These are phyloP conservation scores for Dryocosmus kuriphilus DNA, from an alignment of 2,888 invertebrate genomes.

Conservation along the genomic window DNA sequence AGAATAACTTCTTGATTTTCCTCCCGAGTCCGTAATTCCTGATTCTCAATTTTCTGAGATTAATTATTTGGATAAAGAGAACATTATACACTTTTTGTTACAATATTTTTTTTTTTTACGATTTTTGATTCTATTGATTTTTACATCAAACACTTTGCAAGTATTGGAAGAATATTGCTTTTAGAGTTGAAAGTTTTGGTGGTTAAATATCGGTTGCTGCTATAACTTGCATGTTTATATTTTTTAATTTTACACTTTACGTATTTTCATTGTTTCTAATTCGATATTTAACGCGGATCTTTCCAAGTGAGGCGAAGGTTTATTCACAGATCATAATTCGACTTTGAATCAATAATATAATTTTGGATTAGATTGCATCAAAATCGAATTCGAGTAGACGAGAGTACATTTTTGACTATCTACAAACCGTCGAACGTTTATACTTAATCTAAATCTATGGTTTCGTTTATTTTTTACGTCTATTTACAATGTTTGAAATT, in stretches of 20 bases:
- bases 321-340: slow-evolving; percentile 12
- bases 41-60: neutral
- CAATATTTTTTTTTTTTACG: slow-evolving; percentile 3
- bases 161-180: slow-evolving; percentile 18
- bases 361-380: neutral
- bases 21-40: neutral
- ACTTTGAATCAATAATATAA: slow-evolving; percentile 28
- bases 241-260: slow-evolving; percentile 4
- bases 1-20: neutral
- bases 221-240: neutral
- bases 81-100: slow-evolving; percentile 18
- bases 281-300: neutral
- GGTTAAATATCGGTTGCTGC: slow-evolving; percentile 13
- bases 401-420: slow-evolving; percentile 8
- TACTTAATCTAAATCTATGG: slow-evolving; percentile 24
- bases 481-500: slow-evolving; percentile 9
- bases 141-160: slow-evolving; percentile 29
- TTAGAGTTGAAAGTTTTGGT: neutral
- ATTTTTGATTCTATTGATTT: neutral
- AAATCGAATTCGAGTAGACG: slow-evolving; percentile 21
- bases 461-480: slow-evolving; percentile 23
- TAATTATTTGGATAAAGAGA: slow-evolving; percentile 15
- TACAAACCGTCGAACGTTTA: slow-evolving; percentile 28
- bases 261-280: slow-evolving; percentile 21
- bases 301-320: slow-evolving; percentile 21